Base-by-base conservation (phyloP, 2,797 vertebrate genomes). In the Zenarchopterus dispar region DNA sequence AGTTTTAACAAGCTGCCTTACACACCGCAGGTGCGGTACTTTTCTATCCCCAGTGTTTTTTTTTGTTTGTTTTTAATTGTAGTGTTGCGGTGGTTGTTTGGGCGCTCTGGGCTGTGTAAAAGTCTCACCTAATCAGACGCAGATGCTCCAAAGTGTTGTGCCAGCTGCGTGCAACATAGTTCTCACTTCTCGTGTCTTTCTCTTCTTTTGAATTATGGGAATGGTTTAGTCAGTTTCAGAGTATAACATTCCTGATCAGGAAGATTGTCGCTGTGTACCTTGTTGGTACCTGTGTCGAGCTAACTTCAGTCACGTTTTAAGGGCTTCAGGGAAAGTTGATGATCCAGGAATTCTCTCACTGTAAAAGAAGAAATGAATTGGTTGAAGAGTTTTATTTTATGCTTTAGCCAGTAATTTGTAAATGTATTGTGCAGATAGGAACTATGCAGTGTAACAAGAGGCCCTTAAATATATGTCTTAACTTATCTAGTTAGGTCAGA, bases 1-100 rank as follows among this genome's bases (percentile, higher is more conserved):
- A 77, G 76, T 86, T 80, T 82, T 31, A 50, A 78, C 59, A 53
- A 80, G 74, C 78, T 80, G 90, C 91, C 92, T 93, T 93, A 91
- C 65, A 56, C 64, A 33, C 74, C 56, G 42, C 73, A 76, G 67
- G 87, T 88, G 89, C 84, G 87, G 82, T 71, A 70, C 56, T 62
- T 23, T 39, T 78, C 71, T 86, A 67, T 52, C 22, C 63, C 55
- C 33, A 26, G 21, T 56, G 33, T 36, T 13, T 33, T 13, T 39
- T 39, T 3, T 57, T n/a, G 13, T 16, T 45, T 46, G 8, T 45
- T 6, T 72, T 13, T 50, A 47, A 51, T 53, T 46, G 45, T 48
- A 21, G 52, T 45, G 50, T 59, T 53, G 53, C 10, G 15, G 16
- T 16, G 21, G 17, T 10, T 22, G 41, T 55, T 65, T 42, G 65